phyloP scores from a whole-genome alignment of 2,797 vertebrate genomes.

The Sebastes nivosus region DNA sequence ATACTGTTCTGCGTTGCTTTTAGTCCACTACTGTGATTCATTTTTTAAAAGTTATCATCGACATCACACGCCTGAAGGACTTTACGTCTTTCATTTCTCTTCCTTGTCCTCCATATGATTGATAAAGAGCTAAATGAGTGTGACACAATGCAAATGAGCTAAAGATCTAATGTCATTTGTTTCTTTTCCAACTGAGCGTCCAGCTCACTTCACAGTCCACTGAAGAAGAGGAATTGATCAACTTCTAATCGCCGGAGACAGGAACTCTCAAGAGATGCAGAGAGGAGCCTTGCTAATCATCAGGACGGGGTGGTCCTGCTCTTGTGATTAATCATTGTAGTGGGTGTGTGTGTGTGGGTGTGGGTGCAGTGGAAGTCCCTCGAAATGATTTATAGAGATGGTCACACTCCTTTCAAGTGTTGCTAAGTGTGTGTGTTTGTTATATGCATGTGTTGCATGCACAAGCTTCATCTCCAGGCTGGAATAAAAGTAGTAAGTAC shows the following conservation, averaged over 20 bases:
- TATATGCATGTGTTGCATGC: background rate
- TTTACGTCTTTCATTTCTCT: background rate
- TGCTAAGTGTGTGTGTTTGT: background rate
- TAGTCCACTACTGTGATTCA: background rate
- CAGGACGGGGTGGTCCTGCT: background rate
- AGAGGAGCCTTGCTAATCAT: background rate
- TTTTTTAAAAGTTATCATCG: background rate
- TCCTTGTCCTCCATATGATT: background rate
- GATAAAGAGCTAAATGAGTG: slow-evolving; percentile 17
- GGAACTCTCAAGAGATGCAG: background rate
- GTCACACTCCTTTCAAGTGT: background rate
- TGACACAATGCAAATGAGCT: slow-evolving; percentile 28
- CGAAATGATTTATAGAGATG: background rate
- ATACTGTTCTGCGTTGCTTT: background rate
- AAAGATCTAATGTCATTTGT: background rate
- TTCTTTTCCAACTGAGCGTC: background rate
- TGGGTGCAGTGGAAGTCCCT: background rate
- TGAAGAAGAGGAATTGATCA: slow-evolving; percentile 7
- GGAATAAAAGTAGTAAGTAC: background rate
- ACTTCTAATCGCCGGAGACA: slow-evolving; percentile 15
- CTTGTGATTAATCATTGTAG: slow-evolving; percentile 6
- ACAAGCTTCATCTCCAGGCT: background rate
- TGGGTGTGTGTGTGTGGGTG: background rate
- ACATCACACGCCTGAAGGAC: background rate
- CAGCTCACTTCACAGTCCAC: background rate